Evolutionary conservation across 2,113 vertebrate genomes (phyloP).

Genomic region (Nannobrachium achirus): DNA sequence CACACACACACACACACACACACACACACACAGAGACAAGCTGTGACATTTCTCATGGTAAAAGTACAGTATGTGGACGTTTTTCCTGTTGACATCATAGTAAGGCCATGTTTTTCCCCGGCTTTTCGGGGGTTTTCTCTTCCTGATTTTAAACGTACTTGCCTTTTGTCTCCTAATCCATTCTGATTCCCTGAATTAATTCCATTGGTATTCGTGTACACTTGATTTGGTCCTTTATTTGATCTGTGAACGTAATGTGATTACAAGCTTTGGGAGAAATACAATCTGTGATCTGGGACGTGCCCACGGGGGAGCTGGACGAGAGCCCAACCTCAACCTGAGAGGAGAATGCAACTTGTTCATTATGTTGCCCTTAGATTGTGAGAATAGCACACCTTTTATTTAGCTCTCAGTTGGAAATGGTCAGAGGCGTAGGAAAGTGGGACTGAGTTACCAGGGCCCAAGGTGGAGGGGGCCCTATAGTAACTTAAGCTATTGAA

Average conservation of each 20-base stretch:
- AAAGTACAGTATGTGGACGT: too few species aligned
- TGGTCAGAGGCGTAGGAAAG: too few species aligned
- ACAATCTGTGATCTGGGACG: conserved; percentile 9
- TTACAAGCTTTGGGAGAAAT: conserved; percentile 23
- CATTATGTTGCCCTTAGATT: conserved; percentile 5
- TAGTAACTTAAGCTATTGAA: too few species aligned
- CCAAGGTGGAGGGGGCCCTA: too few species aligned
- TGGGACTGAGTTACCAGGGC: too few species aligned
- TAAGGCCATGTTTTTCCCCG: neutral
- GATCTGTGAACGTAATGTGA: conserved; percentile 12
- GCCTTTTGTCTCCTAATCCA: conserved; percentile 2
- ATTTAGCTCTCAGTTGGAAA: conserved; percentile 11
- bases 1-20: too few species aligned
- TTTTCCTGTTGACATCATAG: too few species aligned
- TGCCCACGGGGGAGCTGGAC: neutral
- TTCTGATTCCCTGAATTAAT: conserved; percentile 20
- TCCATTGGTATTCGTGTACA: neutral
- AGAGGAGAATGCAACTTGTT: neutral
- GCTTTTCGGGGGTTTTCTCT: neutral
- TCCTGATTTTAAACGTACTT: neutral
- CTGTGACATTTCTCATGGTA: too few species aligned
- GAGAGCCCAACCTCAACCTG: neutral
- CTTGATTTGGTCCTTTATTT: conserved; percentile 12
- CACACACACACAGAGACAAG: too few species aligned
- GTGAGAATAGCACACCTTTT: neutral